phyloP scores from a whole-genome alignment of 2,888 invertebrate species.

The Amphipoea lucens region DNA sequence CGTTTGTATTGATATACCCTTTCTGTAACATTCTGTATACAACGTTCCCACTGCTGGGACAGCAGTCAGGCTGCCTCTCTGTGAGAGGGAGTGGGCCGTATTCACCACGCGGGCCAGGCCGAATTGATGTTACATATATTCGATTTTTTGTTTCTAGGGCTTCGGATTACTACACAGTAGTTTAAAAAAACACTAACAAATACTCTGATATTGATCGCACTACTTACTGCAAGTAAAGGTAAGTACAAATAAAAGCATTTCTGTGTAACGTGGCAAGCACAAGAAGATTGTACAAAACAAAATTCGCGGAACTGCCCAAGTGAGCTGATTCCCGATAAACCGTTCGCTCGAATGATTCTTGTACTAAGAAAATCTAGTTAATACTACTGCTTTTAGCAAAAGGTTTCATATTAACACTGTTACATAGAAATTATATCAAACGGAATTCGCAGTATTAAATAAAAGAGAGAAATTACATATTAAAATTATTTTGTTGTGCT shows the following conservation, averaged over 20 bases:
- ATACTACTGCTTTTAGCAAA: conserved; percentile 2
- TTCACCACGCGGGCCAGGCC: no score
- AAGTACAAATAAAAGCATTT: not conserved
- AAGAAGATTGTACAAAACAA: not conserved
- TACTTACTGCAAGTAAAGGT: not conserved
- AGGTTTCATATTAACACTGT: not conserved
- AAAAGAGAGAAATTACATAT: conserved; percentile 9
- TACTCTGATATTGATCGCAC: not conserved
- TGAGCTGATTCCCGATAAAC: not conserved
- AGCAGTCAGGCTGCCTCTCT: no score
- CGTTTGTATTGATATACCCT: no score
- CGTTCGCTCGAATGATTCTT: not conserved
- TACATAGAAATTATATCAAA: not conserved
- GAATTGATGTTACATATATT: no score
- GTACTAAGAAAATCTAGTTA: not conserved
- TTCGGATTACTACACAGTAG: no score
- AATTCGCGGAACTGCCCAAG: not conserved
- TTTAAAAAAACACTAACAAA: no score
- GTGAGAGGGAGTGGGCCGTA: no score
- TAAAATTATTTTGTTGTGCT: conserved; percentile 5
- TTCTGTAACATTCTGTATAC: no score
- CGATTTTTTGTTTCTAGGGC: no score
- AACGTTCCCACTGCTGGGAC: no score
- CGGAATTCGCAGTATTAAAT: not conserved
- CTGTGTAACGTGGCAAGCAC: not conserved